A percentile compares a stretch with the other conserved stretches of the same genome.
These are phyloP conservation scores for Crotalus viridis DNA, from an alignment of 2,113 vertebrate species.

Conservation along the genomic window DNA sequence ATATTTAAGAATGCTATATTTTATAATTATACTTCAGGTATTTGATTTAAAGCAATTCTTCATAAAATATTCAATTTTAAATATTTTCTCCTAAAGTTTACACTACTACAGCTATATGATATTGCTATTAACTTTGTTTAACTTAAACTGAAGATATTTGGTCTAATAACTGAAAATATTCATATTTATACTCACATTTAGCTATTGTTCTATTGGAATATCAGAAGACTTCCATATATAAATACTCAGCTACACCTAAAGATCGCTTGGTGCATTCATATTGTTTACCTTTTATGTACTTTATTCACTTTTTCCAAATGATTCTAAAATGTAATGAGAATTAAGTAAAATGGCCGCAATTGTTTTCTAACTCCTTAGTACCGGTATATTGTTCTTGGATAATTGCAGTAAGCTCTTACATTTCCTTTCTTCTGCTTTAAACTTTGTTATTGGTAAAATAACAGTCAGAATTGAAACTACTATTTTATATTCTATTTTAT, in stretches of 20 bases:
- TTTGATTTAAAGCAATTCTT: not conserved
- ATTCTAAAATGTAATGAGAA: not conserved
- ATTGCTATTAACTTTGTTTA: not conserved
- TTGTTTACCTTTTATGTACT: not conserved
- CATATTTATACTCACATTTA: not conserved
- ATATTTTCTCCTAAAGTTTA: no score
- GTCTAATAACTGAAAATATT: not conserved
- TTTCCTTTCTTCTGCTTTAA: not conserved
- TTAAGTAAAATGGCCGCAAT: not conserved
- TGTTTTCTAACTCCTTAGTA: not conserved
- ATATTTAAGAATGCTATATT: not conserved
- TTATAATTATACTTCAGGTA: not conserved
- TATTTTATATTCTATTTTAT: not conserved
- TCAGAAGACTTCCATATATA: not conserved
- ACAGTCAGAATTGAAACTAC: not conserved
- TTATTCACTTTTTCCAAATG: not conserved
- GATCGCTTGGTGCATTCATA: not conserved
- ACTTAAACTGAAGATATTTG: not conserved
- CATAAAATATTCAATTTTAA: not conserved
- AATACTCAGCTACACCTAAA: not conserved
- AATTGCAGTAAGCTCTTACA: not conserved
- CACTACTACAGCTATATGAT: not conserved
- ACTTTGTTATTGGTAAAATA: not conserved
- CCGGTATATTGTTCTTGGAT: not conserved
- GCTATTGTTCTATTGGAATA: not conserved